phyloP scores from a whole-genome alignment of 2,113 vertebrate genomes.

The Hylia prasina region DNA sequence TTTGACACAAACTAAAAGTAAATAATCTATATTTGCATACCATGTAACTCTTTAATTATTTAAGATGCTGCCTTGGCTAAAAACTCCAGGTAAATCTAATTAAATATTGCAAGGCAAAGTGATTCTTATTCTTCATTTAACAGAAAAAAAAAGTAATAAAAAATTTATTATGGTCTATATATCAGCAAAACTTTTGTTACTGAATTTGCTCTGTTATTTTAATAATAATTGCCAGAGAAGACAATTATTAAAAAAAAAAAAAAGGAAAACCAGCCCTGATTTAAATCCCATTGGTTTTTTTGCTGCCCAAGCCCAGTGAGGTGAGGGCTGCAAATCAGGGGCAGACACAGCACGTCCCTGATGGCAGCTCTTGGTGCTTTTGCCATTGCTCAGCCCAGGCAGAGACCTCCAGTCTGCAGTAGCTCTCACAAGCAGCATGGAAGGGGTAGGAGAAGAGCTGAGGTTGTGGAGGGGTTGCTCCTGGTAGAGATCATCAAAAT shows the following conservation, averaged over 20 bases:
- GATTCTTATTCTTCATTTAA: neutral
- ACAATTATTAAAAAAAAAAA: neutral
- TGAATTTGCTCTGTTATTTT: neutral
- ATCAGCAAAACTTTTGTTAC: neutral
- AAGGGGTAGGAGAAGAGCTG: neutral
- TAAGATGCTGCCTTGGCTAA: neutral
- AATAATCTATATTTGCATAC: neutral
- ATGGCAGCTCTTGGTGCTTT: neutral
- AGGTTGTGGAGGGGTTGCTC: neutral
- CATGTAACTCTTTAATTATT: neutral
- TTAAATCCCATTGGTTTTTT: neutral
- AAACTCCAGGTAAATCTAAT: neutral
- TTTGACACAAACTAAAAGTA: neutral
- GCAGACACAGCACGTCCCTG: neutral
- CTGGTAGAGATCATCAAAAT: neutral
- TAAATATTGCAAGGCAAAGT: neutral
- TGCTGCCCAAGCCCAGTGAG: neutral
- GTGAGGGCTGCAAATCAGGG: neutral
- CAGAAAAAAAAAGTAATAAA: neutral
- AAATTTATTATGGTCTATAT: neutral
- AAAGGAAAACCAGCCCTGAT: rapidly evolving
- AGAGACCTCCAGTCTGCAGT: neutral
- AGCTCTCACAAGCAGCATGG: neutral
- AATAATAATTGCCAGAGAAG: neutral
- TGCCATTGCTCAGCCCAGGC: neutral